phyloP scores from a whole-genome alignment of 2,888 invertebrate genomes.

The Sialis lutaria region DNA sequence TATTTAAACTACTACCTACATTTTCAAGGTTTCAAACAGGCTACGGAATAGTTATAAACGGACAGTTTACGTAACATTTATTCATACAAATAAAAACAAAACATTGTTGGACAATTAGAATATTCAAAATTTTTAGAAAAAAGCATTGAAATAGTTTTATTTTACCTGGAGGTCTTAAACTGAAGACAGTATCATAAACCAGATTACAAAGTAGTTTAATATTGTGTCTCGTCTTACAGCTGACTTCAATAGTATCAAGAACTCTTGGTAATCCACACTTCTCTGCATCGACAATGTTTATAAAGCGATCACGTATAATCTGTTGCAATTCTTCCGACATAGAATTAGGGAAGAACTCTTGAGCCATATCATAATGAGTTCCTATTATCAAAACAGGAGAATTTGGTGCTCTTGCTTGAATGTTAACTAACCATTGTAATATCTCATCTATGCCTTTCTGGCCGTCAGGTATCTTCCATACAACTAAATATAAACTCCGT shows the following conservation, averaged over 20 bases:
- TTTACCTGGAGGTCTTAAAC: conserved; percentile 72
- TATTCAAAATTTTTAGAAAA: too few species aligned
- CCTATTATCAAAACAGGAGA: conserved; percentile 93
- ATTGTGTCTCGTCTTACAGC: conserved; percentile 76
- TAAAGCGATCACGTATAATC: conserved; percentile 70
- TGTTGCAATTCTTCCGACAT: conserved; percentile 73
- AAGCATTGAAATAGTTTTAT: too few species aligned
- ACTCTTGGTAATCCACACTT: conserved; percentile 90
- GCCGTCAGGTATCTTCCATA: conserved; percentile 90
- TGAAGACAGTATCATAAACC: conserved; percentile 86
- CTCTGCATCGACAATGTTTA: conserved; percentile 87
- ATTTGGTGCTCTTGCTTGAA: conserved; percentile 86
- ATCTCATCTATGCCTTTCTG: conserved; percentile 78
- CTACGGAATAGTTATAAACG: too few species aligned
- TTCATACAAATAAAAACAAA: too few species aligned
- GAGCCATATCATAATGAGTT: conserved; percentile 83
- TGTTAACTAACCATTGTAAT: conserved; percentile 90
- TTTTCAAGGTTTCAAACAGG: too few species aligned
- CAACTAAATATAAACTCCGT: conserved; percentile 82
- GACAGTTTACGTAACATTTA: too few species aligned
- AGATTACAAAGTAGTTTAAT: conserved; percentile 77
- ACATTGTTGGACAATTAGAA: too few species aligned
- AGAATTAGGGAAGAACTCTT: conserved; percentile 29
- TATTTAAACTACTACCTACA: too few species aligned
- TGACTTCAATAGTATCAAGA: conserved; percentile 82